A percentile compares a stretch with the other conserved stretches of the same genome.
phyloP scores from a whole-genome alignment of 2,888 invertebrate species.

The Antheraea yamamai region DNA sequence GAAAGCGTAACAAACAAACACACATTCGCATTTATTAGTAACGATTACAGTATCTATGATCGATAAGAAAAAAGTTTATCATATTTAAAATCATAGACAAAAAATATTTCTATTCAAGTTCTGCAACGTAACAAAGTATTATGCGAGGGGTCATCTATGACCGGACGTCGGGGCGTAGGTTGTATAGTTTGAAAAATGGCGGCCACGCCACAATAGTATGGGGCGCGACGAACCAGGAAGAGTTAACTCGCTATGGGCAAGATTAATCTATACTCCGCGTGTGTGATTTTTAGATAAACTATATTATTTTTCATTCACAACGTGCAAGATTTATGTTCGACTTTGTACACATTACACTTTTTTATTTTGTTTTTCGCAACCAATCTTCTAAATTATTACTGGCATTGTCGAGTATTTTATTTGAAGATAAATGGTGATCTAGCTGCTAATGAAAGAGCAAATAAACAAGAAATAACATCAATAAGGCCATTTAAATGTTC shows the following conservation, averaged over 20 bases:
- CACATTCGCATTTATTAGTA: too few species aligned
- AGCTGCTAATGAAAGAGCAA: too few species aligned
- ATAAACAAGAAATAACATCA: too few species aligned
- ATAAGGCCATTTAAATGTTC: too few species aligned
- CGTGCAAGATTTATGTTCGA: slow-evolving; percentile 5
- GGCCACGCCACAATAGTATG: slow-evolving; percentile 71
- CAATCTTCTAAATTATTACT: too few species aligned
- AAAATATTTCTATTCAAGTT: slow-evolving; percentile 8
- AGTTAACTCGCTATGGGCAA: slow-evolving; percentile 69
- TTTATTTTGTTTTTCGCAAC: too few species aligned
- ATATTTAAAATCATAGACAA: neutral
- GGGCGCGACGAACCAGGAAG: slow-evolving; percentile 76
- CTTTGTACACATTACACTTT: neutral
- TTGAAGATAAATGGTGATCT: too few species aligned
- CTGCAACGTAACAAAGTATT: slow-evolving; percentile 14
- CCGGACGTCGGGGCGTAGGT: slow-evolving; percentile 69
- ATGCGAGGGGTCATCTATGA: slow-evolving; percentile 44
- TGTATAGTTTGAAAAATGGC: slow-evolving; percentile 79
- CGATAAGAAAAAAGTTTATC: neutral
- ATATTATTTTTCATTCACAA: neutral
- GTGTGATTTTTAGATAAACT: slow-evolving; percentile 17
- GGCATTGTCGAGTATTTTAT: too few species aligned
- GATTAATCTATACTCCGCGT: slow-evolving; percentile 66
- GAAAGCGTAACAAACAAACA: too few species aligned
- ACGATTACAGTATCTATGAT: neutral